phyloP scores from a whole-genome alignment of 2,888 invertebrate genomes.

The Pachliopta kotzebuea region DNA sequence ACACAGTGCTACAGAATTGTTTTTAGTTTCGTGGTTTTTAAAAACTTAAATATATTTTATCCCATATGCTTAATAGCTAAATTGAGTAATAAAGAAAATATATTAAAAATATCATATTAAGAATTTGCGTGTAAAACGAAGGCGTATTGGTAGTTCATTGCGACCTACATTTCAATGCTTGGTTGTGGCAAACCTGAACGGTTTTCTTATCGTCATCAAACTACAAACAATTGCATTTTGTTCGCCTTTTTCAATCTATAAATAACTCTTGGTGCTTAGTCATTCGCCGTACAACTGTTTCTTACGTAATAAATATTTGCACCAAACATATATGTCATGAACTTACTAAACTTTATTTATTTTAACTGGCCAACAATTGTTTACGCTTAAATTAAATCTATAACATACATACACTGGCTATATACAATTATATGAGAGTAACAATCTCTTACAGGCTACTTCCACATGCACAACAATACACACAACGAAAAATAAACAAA shows the following conservation, averaged over 20 bases:
- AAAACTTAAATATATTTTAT: not conserved
- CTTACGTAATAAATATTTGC: not conserved
- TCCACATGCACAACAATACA: no score
- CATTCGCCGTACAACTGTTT: not conserved
- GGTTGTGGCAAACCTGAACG: slow-evolving; percentile 22
- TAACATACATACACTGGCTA: no score
- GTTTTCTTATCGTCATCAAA: slow-evolving; percentile 29
- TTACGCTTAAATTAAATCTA: no score
- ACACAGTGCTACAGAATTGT: not conserved
- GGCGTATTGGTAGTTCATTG: slow-evolving; percentile 13
- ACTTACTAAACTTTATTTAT: no score
- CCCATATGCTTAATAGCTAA: not conserved
- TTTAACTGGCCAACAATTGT: no score
- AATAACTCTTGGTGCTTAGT: slow-evolving; percentile 21
- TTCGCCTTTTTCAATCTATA: slow-evolving; percentile 27
- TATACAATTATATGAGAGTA: no score
- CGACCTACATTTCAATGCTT: slow-evolving; percentile 27
- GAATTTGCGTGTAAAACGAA: slow-evolving; percentile 16
- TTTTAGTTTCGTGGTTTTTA: not conserved
- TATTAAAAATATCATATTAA: slow-evolving; percentile 8
- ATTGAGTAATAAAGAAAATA: slow-evolving; percentile 3
- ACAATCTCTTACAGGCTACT: no score
- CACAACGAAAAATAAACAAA: no score
- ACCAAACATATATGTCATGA: not conserved
- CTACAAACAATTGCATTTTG: slow-evolving; percentile 28